Evolutionary conservation across 2,113 vertebrate genomes (phyloP).

Genomic region (Fulica atra): DNA sequence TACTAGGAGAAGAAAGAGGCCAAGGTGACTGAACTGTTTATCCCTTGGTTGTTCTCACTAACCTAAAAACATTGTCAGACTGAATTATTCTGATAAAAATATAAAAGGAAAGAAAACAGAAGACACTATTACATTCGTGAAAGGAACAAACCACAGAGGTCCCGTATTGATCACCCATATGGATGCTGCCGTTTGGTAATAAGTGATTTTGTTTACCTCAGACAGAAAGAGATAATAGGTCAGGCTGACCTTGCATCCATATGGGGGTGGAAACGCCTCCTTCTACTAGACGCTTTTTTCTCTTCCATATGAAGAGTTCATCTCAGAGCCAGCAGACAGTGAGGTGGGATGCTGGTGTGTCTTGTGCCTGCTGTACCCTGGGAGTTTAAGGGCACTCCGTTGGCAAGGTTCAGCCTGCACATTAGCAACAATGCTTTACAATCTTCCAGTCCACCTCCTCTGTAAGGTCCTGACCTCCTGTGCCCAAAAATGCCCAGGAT

Average conservation of each 20-base stretch:
- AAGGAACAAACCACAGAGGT: neutral
- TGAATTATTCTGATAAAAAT: conserved; percentile 60
- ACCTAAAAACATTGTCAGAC: conserved; percentile 56
- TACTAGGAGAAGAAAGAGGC: conserved; percentile 51
- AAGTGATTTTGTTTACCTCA: conserved; percentile 21
- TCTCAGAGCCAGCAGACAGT: neutral
- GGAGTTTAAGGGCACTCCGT: neutral
- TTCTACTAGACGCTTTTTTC: neutral
- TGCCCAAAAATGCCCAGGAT: neutral
- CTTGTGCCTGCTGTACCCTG: neutral
- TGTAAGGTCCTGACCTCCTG: neutral
- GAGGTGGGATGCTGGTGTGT: neutral
- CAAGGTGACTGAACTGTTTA: conserved; percentile 64
- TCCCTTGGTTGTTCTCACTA: conserved; percentile 39
- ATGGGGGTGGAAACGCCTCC: neutral
- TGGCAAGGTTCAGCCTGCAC: neutral
- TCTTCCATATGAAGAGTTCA: neutral
- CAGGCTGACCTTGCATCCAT: neutral
- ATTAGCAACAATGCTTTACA: neutral
- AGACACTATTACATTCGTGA: neutral
- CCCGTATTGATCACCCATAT: neutral
- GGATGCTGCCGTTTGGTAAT: neutral
- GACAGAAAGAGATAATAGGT: neutral
- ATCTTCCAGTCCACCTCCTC: neutral
- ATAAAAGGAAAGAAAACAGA: conserved; percentile 43